Percentiles rank a stretch among this genome's conserved stretches.
Conservation (phyloP, 2,888 invertebrate species). For the Elegia similella region DNA sequence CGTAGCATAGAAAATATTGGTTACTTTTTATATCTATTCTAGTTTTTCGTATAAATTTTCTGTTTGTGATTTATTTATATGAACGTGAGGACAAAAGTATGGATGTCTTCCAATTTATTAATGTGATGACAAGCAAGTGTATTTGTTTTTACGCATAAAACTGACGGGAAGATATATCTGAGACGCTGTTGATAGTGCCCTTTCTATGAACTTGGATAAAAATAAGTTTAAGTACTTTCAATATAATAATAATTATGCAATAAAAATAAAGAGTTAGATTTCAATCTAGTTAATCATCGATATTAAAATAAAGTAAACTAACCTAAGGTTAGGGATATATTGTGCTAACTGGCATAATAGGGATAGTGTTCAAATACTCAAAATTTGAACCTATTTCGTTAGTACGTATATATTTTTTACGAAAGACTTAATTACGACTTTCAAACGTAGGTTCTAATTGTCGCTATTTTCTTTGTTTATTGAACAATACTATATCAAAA, state of each 20-base stretch:
- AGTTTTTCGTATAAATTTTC: slow-evolving; percentile 11
- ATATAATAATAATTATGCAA: background rate
- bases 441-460: too few species aligned
- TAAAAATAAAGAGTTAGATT: too few species aligned
- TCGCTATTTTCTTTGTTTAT: too few species aligned
- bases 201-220: background rate
- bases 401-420: too few species aligned
- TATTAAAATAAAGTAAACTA: too few species aligned
- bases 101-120: slow-evolving; percentile 10
- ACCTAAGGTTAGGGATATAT: too few species aligned
- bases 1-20: background rate
- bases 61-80: slow-evolving; percentile 8
- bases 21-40: slow-evolving; percentile 6
- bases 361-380: too few species aligned
- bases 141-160: slow-evolving; percentile 1
- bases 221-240: background rate
- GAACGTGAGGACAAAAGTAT: slow-evolving; percentile 7
- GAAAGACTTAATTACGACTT: too few species aligned
- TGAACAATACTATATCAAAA: too few species aligned
- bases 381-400: too few species aligned
- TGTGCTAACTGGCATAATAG: too few species aligned
- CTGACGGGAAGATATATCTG: background rate
- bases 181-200: background rate
- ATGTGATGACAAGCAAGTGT: background rate
- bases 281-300: too few species aligned